A percentile compares a stretch with the other conserved stretches of the same genome.
phyloP scores from a whole-genome alignment of 2,797 vertebrate genomes.

The Hyperoplus immaculatus region DNA sequence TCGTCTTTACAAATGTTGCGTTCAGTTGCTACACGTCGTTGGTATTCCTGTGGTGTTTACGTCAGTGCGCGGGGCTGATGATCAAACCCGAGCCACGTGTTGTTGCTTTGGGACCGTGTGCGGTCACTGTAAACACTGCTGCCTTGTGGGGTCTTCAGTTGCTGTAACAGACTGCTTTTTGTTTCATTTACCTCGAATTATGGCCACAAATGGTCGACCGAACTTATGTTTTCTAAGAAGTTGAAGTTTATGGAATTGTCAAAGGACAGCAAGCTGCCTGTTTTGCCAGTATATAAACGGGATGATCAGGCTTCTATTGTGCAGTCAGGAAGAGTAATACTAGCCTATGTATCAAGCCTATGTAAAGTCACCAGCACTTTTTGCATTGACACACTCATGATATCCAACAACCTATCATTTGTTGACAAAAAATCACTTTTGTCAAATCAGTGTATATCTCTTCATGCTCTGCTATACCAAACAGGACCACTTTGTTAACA shows the following conservation, averaged over 20 bases:
- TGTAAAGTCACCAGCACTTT: constrained; percentile 37
- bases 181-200: not conserved
- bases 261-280: not conserved
- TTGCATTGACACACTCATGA: constrained; percentile 47
- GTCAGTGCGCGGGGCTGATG: constrained; percentile 19
- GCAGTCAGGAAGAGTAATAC: not conserved
- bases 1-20: not conserved
- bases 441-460: no score
- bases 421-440: no score
- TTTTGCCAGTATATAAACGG: not conserved
- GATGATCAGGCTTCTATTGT: constrained; percentile 32
- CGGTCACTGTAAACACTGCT: constrained; percentile 76
- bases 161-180: not conserved
- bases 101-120: constrained; percentile 67
- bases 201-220: not conserved
- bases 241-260: not conserved
- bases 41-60: constrained; percentile 66
- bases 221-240: not conserved
- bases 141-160: constrained; percentile 21
- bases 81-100: constrained; percentile 71
- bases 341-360: constrained; percentile 9
- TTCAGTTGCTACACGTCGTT: constrained; percentile 31
- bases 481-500: no score
- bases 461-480: no score
- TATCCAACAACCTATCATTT: constrained; percentile 24